These are phyloP conservation scores for Eulemur rufifrons DNA, from an alignment of 2,113 vertebrate species.

Conservation along the genomic window DNA sequence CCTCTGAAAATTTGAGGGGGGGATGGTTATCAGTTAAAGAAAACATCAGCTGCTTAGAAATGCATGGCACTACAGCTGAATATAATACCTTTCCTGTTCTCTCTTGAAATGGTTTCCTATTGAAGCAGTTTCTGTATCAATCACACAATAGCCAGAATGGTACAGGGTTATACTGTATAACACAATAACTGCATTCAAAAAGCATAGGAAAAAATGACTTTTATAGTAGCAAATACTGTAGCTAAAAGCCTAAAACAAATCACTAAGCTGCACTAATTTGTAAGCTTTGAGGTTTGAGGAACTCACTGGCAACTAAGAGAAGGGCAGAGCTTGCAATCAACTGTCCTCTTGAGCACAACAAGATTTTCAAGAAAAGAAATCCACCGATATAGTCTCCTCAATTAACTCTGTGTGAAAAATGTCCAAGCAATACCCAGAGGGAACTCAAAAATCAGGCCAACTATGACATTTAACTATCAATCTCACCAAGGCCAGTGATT, in stretches of 20 bases:
- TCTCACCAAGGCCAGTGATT: conserved; percentile 7
- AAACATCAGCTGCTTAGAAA: conserved; percentile 79
- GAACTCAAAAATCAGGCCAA: conserved; percentile 23
- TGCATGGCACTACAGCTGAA: conserved; percentile 59
- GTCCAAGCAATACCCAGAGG: background rate
- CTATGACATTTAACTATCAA: conserved; percentile 38
- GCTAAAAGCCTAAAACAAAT: conserved; percentile 65
- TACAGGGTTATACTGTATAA: conserved; percentile 63
- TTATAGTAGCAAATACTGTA: background rate
- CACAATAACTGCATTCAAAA: conserved; percentile 81
- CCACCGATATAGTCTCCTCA: conserved; percentile 32
- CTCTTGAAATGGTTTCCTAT: conserved; percentile 75
- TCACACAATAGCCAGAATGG: conserved; percentile 78
- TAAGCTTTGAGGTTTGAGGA: conserved; percentile 47
- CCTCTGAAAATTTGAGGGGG: conserved; percentile 60
- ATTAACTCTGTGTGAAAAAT: conserved; percentile 55
- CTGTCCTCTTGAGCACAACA: conserved; percentile 48
- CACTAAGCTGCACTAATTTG: conserved; percentile 57
- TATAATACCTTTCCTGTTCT: conserved; percentile 83
- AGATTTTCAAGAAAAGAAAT: conserved; percentile 42
- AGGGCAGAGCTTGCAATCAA: conserved; percentile 1
- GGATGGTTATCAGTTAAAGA: conserved; percentile 59
- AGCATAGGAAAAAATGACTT: conserved; percentile 41
- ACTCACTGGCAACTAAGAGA: conserved; percentile 52
- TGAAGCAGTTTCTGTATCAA: conserved; percentile 54